A percentile compares a stretch with the other conserved stretches of the same genome.
These are phyloP conservation scores for Hyles euphorbiae DNA, from an alignment of 1,140 invertebrate genomes.

Conservation along the genomic window DNA sequence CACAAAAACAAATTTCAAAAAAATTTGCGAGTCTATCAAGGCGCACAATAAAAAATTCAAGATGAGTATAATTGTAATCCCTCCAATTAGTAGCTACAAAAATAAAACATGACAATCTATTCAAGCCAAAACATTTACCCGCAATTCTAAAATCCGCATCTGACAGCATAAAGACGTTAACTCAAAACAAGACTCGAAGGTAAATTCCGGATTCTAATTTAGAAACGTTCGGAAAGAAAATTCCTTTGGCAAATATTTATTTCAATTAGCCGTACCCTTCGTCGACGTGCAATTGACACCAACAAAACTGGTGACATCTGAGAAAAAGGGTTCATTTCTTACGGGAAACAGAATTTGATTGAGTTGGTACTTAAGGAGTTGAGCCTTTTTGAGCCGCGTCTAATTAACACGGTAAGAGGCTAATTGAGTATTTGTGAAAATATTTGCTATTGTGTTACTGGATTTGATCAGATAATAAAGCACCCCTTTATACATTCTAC, in stretches of 20 bases:
- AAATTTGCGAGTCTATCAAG: too few species aligned
- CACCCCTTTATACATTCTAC: too few species aligned
- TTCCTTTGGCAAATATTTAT: conserved; percentile 70
- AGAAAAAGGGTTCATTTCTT: conserved; percentile 64
- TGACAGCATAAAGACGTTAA: neutral
- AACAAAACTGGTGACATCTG: conserved; percentile 59
- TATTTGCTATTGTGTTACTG: too few species aligned
- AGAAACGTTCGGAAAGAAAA: conserved; percentile 48
- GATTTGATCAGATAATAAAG: too few species aligned
- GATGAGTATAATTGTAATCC: too few species aligned
- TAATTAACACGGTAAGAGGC: conserved; percentile 53
- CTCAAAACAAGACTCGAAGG: conserved; percentile 18
- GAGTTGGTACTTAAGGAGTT: conserved; percentile 40
- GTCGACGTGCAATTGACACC: conserved; percentile 54
- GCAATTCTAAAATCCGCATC: too few species aligned
- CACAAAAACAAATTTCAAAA: too few species aligned
- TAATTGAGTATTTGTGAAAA: conserved; percentile 39
- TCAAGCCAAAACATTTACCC: too few species aligned
- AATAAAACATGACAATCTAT: too few species aligned
- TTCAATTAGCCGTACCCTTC: conserved; percentile 54
- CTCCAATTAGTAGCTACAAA: too few species aligned
- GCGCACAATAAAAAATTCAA: too few species aligned
- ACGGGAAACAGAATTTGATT: conserved; percentile 49
- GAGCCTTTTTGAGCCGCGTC: conserved; percentile 51
- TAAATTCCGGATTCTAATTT: conserved; percentile 40